Base-by-base conservation (phyloP, 2,888 invertebrate species). In the Anagyrus pseudococci region DNA sequence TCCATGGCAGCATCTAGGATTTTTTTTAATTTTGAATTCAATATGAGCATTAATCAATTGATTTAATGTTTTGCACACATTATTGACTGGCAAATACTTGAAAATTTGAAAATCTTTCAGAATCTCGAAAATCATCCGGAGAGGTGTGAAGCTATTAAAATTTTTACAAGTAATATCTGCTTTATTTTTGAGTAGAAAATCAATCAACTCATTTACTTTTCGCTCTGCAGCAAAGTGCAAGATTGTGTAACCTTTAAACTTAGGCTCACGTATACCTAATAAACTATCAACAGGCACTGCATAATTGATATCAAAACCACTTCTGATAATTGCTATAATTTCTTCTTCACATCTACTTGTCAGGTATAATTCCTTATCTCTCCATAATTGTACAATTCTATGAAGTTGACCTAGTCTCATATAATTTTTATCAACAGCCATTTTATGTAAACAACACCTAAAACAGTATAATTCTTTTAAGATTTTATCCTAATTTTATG, bases 301-400 rank as follows among this genome's bases (percentile, higher is more conserved):
- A 19, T 54, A 60, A 37, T 60, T 54, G 15, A 60, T 43, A 7
- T 58, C 44, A 8, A 13, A 37, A 37, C 33, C 33, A 37, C 33
- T 37, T n/a, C n/a, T n/a, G n/a, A n/a, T n/a, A n/a, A n/a, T n/a
- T n/a, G n/a, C n/a, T n/a, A n/a, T n/a, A n/a, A n/a, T n/a, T n/a
- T n/a, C n/a, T n/a, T n/a, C n/a, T n/a, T n/a, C n/a, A n/a, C n/a
- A n/a, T n/a, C n/a, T n/a, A n/a, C n/a, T n/a, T n/a, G n/a, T n/a
- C n/a, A n/a, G n/a, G n/a, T n/a, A n/a, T n/a, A n/a, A n/a, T n/a
- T n/a, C n/a, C n/a, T n/a, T n/a, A n/a, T n/a, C n/a, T n/a, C n/a
- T n/a, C n/a, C n/a, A n/a, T n/a, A n/a, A n/a, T n/a, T n/a, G n/a
- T n/a, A n/a, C n/a, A n/a, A n/a, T n/a, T n/a, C n/a, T n/a, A n/a